Percentiles rank a stretch among this genome's conserved stretches.
Evolutionary conservation across 2,113 vertebrate species (phyloP).

Genomic region (Siniperca knerii): DNA sequence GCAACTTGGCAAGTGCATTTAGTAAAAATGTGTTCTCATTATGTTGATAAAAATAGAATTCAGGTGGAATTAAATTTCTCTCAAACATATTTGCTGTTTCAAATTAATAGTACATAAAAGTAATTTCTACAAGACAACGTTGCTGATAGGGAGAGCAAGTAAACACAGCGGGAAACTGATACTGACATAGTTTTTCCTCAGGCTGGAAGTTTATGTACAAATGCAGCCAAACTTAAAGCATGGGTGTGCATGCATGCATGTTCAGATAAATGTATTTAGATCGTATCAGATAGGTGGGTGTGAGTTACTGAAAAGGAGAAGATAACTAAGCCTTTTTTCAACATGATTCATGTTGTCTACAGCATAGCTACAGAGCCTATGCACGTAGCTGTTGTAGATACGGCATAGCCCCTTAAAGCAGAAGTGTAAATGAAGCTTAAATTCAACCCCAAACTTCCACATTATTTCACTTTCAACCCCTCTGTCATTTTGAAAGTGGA

Average conservation of each 20-base stretch:
- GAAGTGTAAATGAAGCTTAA: background rate
- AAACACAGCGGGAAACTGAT: background rate
- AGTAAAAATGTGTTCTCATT: background rate
- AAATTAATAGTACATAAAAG: background rate
- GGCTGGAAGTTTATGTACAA: background rate
- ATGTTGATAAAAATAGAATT: background rate
- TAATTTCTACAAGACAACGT: background rate
- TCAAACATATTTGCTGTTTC: background rate
- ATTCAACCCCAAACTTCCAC: background rate
- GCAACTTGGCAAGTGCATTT: background rate
- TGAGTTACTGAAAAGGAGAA: background rate
- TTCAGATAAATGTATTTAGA: background rate
- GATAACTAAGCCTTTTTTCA: background rate
- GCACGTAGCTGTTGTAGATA: background rate
- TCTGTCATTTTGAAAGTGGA: background rate
- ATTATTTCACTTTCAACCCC: background rate
- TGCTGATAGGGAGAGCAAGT: background rate
- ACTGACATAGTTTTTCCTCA: background rate
- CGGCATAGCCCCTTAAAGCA: background rate
- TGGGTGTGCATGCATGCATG: background rate
- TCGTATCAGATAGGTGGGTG: background rate
- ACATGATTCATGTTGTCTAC: background rate
- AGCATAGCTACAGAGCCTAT: background rate
- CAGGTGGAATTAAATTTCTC: background rate
- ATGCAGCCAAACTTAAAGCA: background rate